These are phyloP conservation scores for Narcine bancroftii DNA, from an alignment of 2,113 vertebrate genomes.

Conservation along the genomic window DNA sequence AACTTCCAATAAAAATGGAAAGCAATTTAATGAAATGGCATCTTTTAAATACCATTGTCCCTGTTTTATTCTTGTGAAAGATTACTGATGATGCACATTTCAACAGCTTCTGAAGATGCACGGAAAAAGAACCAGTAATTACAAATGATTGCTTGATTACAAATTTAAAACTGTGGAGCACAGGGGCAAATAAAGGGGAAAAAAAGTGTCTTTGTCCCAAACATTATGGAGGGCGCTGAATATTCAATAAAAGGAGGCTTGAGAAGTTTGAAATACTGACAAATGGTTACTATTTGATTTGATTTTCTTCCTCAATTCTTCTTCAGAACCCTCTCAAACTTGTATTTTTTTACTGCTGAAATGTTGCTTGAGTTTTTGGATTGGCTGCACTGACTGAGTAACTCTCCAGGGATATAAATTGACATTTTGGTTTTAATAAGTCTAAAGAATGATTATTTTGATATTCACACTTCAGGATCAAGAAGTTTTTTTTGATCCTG, in stretches of 20 bases:
- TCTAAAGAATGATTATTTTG: constrained; percentile 21
- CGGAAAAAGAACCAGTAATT: not conserved
- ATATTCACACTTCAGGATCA: not conserved
- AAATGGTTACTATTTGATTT: not conserved
- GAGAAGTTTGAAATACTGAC: not conserved
- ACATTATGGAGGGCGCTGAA: too few relatives aligned
- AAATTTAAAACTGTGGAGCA: too few relatives aligned
- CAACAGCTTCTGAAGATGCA: not conserved
- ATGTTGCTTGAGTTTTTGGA: not conserved
- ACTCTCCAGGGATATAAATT: not conserved
- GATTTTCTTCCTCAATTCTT: not conserved
- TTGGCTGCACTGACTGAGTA: not conserved
- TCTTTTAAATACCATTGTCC: not conserved
- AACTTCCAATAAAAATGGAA: not conserved
- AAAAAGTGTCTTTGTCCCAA: too few relatives aligned
- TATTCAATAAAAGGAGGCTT: not conserved
- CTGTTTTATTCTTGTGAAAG: not conserved
- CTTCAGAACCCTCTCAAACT: not conserved
- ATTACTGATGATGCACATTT: not conserved
- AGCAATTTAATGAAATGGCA: not conserved
- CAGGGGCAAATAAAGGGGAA: too few relatives aligned
- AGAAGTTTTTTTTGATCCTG: not conserved
- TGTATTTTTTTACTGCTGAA: not conserved
- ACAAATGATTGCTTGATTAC: not conserved
- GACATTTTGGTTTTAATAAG: not conserved